Conservation (phyloP, 2,113 vertebrate genomes). For the Odocoileus hemionus region DNA sequence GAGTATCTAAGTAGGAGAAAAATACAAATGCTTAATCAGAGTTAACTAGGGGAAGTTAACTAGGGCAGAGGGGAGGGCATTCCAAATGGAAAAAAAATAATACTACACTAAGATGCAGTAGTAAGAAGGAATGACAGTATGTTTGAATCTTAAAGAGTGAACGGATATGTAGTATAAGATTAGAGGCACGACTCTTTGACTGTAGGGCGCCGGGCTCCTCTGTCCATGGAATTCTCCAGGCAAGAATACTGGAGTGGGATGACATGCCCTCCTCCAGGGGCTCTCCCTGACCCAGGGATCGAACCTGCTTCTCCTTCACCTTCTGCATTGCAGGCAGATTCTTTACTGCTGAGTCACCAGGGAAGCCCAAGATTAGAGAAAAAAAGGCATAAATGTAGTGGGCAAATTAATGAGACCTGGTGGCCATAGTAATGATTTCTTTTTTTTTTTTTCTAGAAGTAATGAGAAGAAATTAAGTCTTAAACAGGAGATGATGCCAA, state of each 20-base stretch:
- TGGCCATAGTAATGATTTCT: not conserved
- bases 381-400: not conserved
- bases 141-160: not conserved
- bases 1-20: not conserved
- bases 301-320: not conserved
- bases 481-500: not conserved
- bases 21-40: not conserved
- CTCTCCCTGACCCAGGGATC: not conserved
- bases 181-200: not conserved
- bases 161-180: not conserved
- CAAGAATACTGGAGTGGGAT: not conserved
- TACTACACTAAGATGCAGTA: not conserved
- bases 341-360: not conserved
- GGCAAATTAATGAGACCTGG: not conserved
- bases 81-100: not conserved
- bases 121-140: not conserved
- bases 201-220: not conserved
- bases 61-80: not conserved
- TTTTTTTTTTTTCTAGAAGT: not conserved
- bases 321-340: not conserved
- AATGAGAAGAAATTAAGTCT: not conserved
- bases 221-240: not conserved
- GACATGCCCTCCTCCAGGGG: not conserved
- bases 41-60: not conserved
- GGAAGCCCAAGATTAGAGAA: not conserved